Evolutionary conservation across 2,797 vertebrate genomes (phyloP), one percentile per base, ranked within the genome.

Genomic region (Pagetopsis macropterus): DNA sequence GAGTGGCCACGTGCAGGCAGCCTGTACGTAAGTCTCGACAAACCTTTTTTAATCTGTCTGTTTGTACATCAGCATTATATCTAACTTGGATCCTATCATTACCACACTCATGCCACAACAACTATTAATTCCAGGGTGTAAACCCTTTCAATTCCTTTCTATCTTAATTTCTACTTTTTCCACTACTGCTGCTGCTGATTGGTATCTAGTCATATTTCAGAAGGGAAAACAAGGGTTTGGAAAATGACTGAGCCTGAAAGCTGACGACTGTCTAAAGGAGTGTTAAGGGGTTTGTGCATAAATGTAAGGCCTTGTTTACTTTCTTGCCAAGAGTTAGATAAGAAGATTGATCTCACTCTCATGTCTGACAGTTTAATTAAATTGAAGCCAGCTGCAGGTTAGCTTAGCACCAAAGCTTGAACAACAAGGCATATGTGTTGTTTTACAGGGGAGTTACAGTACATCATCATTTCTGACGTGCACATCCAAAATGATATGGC

Each of bases 1-100:
- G 94, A 91, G 93, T 94, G 91, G 95, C 94, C 68, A 94, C 95
- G 87, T 94, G 92, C 94, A 94, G 95, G 91, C 95, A 94, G 92
- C 91, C 95, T 96, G 96, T 97, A 97, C 95, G 95, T 96, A 96
- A 96, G 96, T 96, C 82, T 87, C 78, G 73, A 78, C 75, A 86
- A 85, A 84, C 75, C 55, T 61, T 41, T 37, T 67, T 21, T 37
- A 9, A 56, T 37, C 40, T 75, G 50, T 70, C 43, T 75, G 27
- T 55, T 19, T 62, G 71, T 45, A 31, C 49, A 23, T 64, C 50
- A 74, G 72, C 57, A 46, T 37, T 41, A 19, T 41, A 44, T 17
- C 33, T 62, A 76, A 54, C 15, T 10, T 67, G n/a, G 33, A 49
- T 4, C 70, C 15, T 57, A 1, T 52, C 23, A 31, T 40, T 43